Base-by-base conservation (phyloP, 64 coral and sea anemone genomes). In the Pachyseris speciosa region DNA sequence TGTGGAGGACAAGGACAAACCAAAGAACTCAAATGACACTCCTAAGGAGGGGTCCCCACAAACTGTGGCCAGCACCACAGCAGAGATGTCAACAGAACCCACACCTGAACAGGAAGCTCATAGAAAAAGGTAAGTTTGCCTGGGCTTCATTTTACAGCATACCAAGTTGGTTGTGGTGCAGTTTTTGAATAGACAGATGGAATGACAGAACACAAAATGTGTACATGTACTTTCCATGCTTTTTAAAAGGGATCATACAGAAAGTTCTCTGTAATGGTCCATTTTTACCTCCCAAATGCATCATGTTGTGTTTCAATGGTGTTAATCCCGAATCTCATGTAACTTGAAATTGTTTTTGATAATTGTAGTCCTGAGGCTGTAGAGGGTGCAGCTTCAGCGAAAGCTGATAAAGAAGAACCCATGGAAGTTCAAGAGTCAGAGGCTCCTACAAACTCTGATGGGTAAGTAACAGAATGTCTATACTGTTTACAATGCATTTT, bases 371-470 rank as follows among this genome's bases (percentile, higher is more conserved):
- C 89, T 60, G 89, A 84, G 42, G 27, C 42, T 48, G 79, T 49
- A 11, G 79, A 84, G n/a, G 69, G 27, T 32, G 13, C 68, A 24
- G 28, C 11, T 5, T 8, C 89, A 72, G 60, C 22, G 0, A 84
- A 84, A 71, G 89, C 39, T 28, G 89, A 92, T 13, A 41, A 64
- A 64, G 86, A 88, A 88, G 89, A 92, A 58, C 63, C 66, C 30
- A 92, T 92, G 89, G 89, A 92, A 25, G 80, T 84, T 9, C 20
- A 68, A 48, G 89, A 92, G 26, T 65, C 89, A 63, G 89, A 84
- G 31, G 34, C 78, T 28, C n/a, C 67, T 28, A 47, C 80, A 32
- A 83, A 61, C 36, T 60, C 48, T 57, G 50, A 81, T 40, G 77
- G 50, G 77, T 81, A 57, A 61, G 30, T 59, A 37, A 36, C 24